Evolutionary conservation across 2,888 invertebrate genomes (phyloP).

Genomic region (Ommatoiulus sabulosus): DNA sequence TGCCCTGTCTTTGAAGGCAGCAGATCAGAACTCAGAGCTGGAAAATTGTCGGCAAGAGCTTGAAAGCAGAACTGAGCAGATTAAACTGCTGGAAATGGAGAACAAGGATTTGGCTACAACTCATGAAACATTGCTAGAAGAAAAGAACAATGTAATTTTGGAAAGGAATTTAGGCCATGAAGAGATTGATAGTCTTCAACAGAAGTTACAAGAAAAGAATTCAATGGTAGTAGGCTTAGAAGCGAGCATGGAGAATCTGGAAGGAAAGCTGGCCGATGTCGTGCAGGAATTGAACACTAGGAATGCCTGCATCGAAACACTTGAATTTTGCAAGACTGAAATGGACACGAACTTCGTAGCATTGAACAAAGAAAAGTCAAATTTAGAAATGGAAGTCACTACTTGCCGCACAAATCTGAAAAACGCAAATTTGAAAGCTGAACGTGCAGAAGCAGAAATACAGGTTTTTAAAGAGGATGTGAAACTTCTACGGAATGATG

Average conservation of each 20-base stretch:
- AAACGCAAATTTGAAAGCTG: background rate
- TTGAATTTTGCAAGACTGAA: background rate
- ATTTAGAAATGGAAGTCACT: background rate
- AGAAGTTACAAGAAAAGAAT: background rate
- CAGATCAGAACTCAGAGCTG: background rate
- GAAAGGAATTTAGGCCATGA: background rate
- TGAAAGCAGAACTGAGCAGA: background rate
- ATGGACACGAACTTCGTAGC: background rate
- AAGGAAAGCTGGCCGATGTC: background rate
- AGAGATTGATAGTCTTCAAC: background rate
- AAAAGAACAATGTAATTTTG: background rate
- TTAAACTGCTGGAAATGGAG: background rate
- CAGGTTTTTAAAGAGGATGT: background rate
- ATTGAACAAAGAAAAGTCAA: background rate
- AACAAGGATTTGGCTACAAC: background rate
- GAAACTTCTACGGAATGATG: background rate
- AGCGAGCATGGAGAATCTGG: background rate
- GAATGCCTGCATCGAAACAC: background rate
- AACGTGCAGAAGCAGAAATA: background rate
- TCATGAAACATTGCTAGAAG: background rate
- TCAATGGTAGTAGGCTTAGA: background rate
- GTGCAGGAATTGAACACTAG: background rate
- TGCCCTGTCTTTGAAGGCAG: background rate
- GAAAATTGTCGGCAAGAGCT: background rate
- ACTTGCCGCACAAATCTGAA: background rate